These are phyloP conservation scores for Leptura quadrifasciata DNA, from an alignment of 2,888 invertebrate species.

Conservation along the genomic window DNA sequence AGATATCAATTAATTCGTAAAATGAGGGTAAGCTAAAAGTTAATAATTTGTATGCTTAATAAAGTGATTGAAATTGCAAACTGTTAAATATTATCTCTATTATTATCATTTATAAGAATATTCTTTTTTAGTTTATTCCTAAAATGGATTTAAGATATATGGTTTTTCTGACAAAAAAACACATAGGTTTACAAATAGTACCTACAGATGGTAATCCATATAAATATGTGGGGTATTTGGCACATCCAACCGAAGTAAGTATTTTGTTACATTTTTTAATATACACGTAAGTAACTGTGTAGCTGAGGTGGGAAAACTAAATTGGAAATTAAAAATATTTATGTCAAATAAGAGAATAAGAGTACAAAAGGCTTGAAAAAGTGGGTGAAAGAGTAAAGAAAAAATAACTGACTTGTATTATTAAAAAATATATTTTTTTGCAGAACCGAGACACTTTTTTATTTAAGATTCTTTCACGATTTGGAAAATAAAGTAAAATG, in stretches of 20 bases:
- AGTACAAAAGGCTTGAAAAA: too few species aligned
- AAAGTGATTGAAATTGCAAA: too few species aligned
- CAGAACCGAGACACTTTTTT: too few species aligned
- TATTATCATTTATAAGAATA: background rate
- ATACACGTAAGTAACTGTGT: too few species aligned
- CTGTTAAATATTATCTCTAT: background rate
- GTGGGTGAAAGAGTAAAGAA: too few species aligned
- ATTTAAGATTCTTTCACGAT: too few species aligned
- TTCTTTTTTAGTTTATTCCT: conserved; percentile 69
- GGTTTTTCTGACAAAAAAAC: conserved; percentile 79
- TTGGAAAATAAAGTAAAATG: too few species aligned
- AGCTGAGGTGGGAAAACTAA: too few species aligned
- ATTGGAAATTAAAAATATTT: too few species aligned
- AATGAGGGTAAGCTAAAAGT: conserved; percentile 69
- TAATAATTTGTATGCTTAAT: background rate
- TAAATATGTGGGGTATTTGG: conserved; percentile 79
- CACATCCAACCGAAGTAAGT: conserved; percentile 80
- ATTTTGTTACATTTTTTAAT: background rate
- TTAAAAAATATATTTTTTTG: too few species aligned
- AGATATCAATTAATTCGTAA: conserved; percentile 75
- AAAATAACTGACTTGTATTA: too few species aligned
- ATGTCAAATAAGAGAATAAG: too few species aligned
- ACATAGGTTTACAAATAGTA: conserved; percentile 82
- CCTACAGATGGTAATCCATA: conserved; percentile 87
- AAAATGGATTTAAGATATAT: conserved; percentile 74